Conservation (phyloP, 1,140 invertebrate genomes). For the Stenopsyche tienmushanensis region DNA sequence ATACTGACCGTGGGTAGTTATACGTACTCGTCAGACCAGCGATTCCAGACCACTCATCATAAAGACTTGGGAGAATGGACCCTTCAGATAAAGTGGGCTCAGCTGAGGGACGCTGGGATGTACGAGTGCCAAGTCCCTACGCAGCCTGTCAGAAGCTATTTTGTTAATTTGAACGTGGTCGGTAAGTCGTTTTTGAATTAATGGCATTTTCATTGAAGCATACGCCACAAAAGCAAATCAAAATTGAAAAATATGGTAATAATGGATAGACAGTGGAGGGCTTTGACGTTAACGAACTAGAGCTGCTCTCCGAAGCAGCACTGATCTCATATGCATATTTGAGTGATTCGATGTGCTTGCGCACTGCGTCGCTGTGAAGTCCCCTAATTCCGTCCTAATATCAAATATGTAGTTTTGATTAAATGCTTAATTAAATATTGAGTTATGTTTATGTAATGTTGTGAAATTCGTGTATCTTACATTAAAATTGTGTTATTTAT, state of each 20-base stretch:
- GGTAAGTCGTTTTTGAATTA: conserved; percentile 70
- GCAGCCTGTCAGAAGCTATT: conserved; percentile 75
- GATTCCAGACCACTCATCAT: conserved; percentile 84
- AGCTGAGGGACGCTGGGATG: conserved; percentile 82
- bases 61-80: conserved; percentile 87
- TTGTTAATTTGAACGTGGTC: conserved; percentile 73
- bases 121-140: conserved; percentile 90
- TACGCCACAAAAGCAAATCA: no score
- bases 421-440: no score
- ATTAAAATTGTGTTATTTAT: not conserved
- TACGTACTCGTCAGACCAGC: conserved; percentile 91
- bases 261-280: not conserved
- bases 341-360: no score
- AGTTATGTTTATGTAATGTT: no score
- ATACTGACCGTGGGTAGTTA: conserved; percentile 86
- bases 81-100: conserved; percentile 89
- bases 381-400: no score
- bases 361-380: no score
- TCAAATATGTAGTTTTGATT: no score
- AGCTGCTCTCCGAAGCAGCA: no score
- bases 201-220: no score
- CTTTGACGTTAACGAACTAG: not conserved
- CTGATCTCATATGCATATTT: no score
- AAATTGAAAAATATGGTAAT: no score
- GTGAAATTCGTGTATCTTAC: no score